Base-by-base conservation (phyloP, 2,113 vertebrate genomes). In the Campylomormyrus numenius region DNA sequence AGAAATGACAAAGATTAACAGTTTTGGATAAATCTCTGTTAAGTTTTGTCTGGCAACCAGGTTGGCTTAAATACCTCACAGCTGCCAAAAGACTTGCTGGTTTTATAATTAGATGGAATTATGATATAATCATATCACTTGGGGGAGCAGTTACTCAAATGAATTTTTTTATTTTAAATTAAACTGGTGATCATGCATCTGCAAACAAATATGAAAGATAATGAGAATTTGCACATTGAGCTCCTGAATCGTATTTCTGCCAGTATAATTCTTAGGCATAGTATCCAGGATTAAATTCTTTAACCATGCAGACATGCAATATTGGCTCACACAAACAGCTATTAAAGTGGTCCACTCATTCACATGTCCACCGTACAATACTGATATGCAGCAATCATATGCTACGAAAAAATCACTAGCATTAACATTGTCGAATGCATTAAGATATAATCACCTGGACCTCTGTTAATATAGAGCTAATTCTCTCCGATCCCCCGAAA, bases 51-150 rank as follows among this genome's bases (percentile, higher is more conserved):
- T 80, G 35, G 17, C 13, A 42, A 42, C 31, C 74, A 80, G 31
- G 35, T 42, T 80, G 74, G 35, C 17, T 39, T 80, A 80, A 80
- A 42, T 80, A 19, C 4, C 35, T 8, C 74, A 80, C 74, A 39
- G 35, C 17, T 80, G 74, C 31, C 35, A 80, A 80, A 39, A 42
- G 35, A 80, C 13, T 80, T 80, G 31, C 74, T 42, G 74, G 74
- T 80, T 80, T 80, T 39, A 80, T 80, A 80, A 80, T 80, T 80
- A 80, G 74, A 80, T 80, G 35, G 35, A 80, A 80, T 80, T 80
- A 80, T 39, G n/a, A 80, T 80, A 39, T 77, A 80, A 80, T 42
- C 35, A 19, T 39, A 80, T 35, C 74, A 80, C 74, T 80, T 70
- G 15, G 35, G 70, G 35, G 74, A 80, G 74, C 74, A 80, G 35